Percentiles rank a stretch among this genome's conserved stretches.
These are phyloP conservation scores for Arbacia lixula DNA, from an alignment of 53 echinoderm and acorn worm species.

Conservation along the genomic window DNA sequence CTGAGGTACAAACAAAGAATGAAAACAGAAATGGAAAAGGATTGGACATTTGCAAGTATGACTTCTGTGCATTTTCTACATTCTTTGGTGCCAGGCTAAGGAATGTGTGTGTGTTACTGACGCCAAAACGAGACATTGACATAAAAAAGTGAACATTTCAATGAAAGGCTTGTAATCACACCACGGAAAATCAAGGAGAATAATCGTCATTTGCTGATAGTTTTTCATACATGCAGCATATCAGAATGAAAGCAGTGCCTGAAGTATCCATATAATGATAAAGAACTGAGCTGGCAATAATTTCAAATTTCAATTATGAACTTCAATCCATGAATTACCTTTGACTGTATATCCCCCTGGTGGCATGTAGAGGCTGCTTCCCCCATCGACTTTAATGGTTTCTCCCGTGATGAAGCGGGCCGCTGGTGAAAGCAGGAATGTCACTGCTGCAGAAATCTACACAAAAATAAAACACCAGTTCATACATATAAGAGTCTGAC, in stretches of 20 bases:
- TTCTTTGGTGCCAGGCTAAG: too few relatives aligned
- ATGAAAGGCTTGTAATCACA: too few relatives aligned
- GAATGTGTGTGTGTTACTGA: too few relatives aligned
- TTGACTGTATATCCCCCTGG: constrained; percentile 16
- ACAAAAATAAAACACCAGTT: neutral
- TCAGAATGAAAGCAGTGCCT: neutral
- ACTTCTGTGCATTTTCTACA: too few relatives aligned
- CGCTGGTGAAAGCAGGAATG: constrained; percentile 88
- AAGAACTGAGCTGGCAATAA: neutral
- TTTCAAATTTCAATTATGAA: neutral
- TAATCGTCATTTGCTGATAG: too few relatives aligned
- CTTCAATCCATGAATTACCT: constrained; percentile 3
- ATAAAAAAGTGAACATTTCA: too few relatives aligned
- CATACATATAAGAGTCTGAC: too few relatives aligned
- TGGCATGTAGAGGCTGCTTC: constrained; percentile 67
- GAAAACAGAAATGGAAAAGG: too few relatives aligned
- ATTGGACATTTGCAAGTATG: too few relatives aligned
- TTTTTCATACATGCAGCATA: too few relatives aligned
- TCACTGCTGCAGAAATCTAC: constrained; percentile 87
- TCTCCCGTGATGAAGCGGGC: constrained; percentile 87
- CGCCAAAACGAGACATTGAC: too few relatives aligned
- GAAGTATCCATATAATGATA: neutral
- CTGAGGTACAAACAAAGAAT: neutral
- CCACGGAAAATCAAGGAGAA: too few relatives aligned
- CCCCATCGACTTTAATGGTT: constrained; percentile 88